Evolutionary conservation across 2,113 vertebrate genomes (phyloP).

Genomic region (Phalacrocorax brasilianus): DNA sequence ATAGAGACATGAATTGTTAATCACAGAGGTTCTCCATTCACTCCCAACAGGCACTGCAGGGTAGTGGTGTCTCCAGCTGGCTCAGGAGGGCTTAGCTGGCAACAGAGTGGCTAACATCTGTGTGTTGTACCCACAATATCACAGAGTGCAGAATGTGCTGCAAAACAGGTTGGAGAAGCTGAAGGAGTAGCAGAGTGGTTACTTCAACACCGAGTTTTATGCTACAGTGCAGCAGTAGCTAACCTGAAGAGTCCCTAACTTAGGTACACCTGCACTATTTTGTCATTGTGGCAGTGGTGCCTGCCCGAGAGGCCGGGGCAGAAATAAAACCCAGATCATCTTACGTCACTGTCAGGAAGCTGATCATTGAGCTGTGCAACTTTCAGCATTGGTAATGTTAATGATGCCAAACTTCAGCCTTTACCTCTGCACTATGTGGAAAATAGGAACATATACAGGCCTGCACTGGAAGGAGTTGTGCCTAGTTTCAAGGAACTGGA

Average conservation of each 20-base stretch:
- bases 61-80: background rate
- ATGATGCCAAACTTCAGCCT: background rate
- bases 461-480: background rate
- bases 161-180: background rate
- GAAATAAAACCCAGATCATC: background rate
- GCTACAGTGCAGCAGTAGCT: background rate
- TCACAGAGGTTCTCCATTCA: background rate
- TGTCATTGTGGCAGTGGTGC: accelerated
- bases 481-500: background rate
- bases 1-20: background rate
- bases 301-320: background rate
- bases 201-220: background rate
- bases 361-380: background rate
- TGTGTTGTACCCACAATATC: background rate
- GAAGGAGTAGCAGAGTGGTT: background rate
- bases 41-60: background rate
- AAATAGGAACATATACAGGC: background rate
- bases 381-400: background rate
- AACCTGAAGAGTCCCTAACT: background rate
- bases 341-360: background rate
- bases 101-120: background rate
- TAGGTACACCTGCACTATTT: background rate
- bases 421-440: background rate
- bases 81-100: background rate
- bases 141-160: background rate